These are phyloP conservation scores for Gallinago media DNA, from an alignment of 2,113 vertebrate genomes.

Conservation along the genomic window DNA sequence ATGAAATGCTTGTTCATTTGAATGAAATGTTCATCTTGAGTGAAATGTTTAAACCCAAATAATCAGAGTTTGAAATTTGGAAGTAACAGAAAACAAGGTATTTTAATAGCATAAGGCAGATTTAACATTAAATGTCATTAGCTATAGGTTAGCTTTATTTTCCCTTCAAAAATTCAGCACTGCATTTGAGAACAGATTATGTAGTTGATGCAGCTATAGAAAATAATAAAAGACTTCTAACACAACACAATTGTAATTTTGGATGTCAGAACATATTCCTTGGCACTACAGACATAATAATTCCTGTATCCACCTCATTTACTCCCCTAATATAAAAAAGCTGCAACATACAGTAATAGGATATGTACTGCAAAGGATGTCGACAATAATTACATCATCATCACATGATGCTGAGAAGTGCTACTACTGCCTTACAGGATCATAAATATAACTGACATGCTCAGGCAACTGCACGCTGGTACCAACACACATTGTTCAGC, in stretches of 20 bases:
- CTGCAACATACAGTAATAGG: background rate
- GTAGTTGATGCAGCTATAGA: background rate
- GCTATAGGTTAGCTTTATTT: background rate
- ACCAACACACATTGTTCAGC: background rate
- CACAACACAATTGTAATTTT: background rate
- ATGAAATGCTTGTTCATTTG: background rate
- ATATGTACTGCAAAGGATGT: background rate
- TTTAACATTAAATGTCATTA: background rate
- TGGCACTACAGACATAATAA: background rate
- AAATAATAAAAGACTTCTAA: background rate
- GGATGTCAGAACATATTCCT: background rate
- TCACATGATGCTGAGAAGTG: background rate
- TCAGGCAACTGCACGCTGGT: background rate
- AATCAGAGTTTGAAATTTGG: background rate
- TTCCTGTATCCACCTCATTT: background rate
- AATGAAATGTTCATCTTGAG: background rate
- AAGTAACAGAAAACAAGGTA: background rate
- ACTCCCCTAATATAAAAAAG: background rate
- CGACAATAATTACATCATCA: background rate
- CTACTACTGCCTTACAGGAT: background rate
- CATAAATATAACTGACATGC: background rate
- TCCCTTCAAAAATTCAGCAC: background rate
- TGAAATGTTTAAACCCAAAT: background rate
- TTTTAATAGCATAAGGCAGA: background rate
- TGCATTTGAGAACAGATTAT: background rate